A percentile compares a stretch with the other conserved stretches of the same genome.
These are phyloP conservation scores for Drosophila bipectinata DNA, from an alignment of 1,140 invertebrate genomes.

Conservation along the genomic window DNA sequence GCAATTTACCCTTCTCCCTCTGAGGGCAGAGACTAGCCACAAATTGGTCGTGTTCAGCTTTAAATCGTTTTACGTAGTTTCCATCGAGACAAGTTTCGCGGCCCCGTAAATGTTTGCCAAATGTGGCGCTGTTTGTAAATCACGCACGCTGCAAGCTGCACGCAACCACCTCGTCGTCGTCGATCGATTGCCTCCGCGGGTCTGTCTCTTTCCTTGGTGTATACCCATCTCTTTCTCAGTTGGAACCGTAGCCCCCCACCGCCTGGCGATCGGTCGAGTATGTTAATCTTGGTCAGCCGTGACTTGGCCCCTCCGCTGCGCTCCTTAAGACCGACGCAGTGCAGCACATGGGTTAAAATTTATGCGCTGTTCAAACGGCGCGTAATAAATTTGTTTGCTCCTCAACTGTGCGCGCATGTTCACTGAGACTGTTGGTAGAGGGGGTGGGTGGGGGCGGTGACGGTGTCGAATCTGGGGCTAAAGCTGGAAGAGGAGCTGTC, in stretches of 20 bases:
- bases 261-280: conserved; percentile 50
- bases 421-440: conserved; percentile 65
- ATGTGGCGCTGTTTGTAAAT: conserved; percentile 81
- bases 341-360: conserved; percentile 56
- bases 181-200: conserved; percentile 58
- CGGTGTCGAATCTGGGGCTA: neutral
- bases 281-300: conserved; percentile 72
- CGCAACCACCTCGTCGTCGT: conserved; percentile 41
- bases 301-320: conserved; percentile 35
- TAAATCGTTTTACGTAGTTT: conserved; percentile 81
- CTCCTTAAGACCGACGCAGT: conserved; percentile 12
- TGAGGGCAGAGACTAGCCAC: conserved; percentile 60
- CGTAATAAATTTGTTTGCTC: conserved; percentile 83
- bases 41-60: conserved; percentile 80
- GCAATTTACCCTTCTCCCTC: conserved; percentile 8
- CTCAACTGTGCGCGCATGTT: conserved; percentile 79
- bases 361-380: conserved; percentile 82
- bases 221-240: conserved; percentile 27
- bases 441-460: neutral
- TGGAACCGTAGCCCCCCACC: conserved; percentile 30
- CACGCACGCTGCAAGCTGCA: conserved; percentile 71
- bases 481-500: conserved; percentile 11
- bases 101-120: conserved; percentile 72
- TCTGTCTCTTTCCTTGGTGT: conserved; percentile 7
- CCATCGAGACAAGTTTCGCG: conserved; percentile 69